phyloP scores from a whole-genome alignment of 2,113 vertebrate genomes.

The Phrynocephalus versicolor region DNA sequence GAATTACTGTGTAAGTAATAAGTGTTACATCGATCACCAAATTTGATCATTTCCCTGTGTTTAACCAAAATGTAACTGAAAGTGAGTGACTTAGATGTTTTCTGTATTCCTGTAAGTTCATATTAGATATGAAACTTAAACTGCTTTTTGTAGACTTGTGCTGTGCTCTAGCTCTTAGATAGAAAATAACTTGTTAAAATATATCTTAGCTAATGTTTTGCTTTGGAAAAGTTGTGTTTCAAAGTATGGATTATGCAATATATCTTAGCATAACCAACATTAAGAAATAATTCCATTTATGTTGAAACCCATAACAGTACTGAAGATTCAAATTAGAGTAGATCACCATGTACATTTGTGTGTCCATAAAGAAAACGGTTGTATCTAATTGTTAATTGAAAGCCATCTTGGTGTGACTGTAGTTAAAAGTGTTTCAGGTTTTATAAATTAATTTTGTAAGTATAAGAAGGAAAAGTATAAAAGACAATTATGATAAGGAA shows the following conservation, averaged over 20 bases:
- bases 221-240: neutral
- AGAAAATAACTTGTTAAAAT: neutral
- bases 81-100: neutral
- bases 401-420: neutral
- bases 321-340: neutral
- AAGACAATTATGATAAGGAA: no score
- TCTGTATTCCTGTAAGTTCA: neutral
- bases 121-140: neutral
- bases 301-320: neutral
- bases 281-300: neutral
- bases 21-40: conserved; percentile 6
- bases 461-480: neutral
- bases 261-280: neutral
- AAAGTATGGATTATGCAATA: neutral
- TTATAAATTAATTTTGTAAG: neutral
- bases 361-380: neutral
- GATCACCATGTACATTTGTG: neutral
- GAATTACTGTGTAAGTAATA: conserved; percentile 27
- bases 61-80: conserved; percentile 1
- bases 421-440: no score
- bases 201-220: neutral
- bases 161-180: neutral
- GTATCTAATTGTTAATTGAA: neutral
- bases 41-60: neutral
- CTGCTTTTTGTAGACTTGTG: neutral